Conservation (phyloP, 2,113 vertebrate species). For the Leiothrix lutea region DNA sequence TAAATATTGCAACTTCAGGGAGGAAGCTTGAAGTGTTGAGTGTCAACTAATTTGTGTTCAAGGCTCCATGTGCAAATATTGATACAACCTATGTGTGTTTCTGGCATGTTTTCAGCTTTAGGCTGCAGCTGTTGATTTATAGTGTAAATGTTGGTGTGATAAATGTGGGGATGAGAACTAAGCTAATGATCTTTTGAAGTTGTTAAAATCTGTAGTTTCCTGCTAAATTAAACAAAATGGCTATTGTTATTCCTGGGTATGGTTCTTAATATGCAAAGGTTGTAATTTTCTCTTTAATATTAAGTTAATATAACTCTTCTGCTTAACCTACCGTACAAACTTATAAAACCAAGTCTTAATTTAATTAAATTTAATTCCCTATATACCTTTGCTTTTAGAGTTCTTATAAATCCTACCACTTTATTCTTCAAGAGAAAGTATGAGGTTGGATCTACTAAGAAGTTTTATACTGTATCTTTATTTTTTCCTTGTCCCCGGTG, state of each 20-base stretch:
- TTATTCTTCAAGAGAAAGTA: not conserved
- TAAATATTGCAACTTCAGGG: constrained; percentile 66
- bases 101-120: constrained; percentile 28
- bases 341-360: not conserved
- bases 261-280: not conserved
- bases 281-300: not conserved
- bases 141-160: not conserved
- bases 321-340: not conserved
- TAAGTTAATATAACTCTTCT: not conserved
- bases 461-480: not conserved
- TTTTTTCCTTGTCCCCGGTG: not conserved
- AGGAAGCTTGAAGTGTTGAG: constrained; percentile 60
- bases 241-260: not conserved
- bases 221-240: not conserved
- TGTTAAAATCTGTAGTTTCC: not conserved
- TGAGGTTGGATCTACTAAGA: not conserved
- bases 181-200: not conserved
- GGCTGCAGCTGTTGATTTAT: constrained; percentile 33
- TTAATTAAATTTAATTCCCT: not conserved
- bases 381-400: not conserved
- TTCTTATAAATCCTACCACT: not conserved
- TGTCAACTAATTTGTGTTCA: constrained; percentile 51
- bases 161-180: not conserved
- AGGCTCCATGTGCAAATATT: constrained; percentile 57
- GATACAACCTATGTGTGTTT: constrained; percentile 52